A percentile compares a stretch with the other conserved stretches of the same genome.
Evolutionary conservation across 2,888 invertebrate genomes (phyloP).

Genomic region (Acholoe squamosa): DNA sequence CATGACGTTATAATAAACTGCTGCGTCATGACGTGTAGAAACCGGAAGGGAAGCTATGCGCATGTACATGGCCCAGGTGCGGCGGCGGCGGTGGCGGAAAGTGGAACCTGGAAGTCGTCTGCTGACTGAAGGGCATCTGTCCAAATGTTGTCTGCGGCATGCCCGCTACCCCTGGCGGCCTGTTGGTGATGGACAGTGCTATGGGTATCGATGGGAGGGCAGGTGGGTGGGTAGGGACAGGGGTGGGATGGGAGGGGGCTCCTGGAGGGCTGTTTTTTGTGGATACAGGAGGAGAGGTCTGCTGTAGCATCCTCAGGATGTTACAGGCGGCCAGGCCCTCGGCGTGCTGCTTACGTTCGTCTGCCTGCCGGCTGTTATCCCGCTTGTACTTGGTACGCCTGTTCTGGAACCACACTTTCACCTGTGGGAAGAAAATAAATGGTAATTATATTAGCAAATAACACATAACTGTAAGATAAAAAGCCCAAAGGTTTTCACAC

Average conservation of each 20-base stretch:
- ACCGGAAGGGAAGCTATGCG: conserved; percentile 13
- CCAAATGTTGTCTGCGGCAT: conserved; percentile 40
- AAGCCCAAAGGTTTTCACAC: too few species aligned
- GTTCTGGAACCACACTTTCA: conserved; percentile 82
- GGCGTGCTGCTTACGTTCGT: conserved; percentile 74
- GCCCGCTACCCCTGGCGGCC: background rate
- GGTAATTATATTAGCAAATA: too few species aligned
- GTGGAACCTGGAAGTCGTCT: conserved; percentile 10
- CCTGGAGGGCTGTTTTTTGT: background rate
- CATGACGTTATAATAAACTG: background rate
- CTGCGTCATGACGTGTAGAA: conserved; percentile 51
- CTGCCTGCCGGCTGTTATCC: conserved; percentile 76
- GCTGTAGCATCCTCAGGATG: conserved; percentile 66
- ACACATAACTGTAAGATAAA: too few species aligned
- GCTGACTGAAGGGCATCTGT: background rate
- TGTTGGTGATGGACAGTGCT: conserved; percentile 23
- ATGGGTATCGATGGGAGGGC: background rate
- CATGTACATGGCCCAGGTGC: background rate
- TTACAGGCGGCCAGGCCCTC: conserved; percentile 70
- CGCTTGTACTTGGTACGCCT: conserved; percentile 80
- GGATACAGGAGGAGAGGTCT: conserved; percentile 11
- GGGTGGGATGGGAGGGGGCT: background rate
- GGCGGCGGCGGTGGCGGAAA: conserved; percentile 6
- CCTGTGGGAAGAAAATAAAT: conserved; percentile 74
- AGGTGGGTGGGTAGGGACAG: background rate